Evolutionary conservation across 2,797 vertebrate genomes (phyloP), one percentile per base, ranked within the genome.

Genomic region (Meda fulgida): DNA sequence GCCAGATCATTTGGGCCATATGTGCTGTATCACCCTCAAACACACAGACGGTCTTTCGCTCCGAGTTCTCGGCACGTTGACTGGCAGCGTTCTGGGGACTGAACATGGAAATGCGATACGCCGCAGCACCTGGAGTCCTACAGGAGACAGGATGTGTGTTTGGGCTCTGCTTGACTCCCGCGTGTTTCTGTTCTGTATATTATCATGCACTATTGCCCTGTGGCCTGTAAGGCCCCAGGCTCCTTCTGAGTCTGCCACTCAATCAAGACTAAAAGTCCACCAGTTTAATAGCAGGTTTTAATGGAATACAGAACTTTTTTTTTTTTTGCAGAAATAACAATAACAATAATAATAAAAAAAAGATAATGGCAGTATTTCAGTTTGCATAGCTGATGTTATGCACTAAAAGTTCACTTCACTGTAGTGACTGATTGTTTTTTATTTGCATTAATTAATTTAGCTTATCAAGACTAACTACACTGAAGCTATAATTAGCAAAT

Each of bases 141-240:
- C 87, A 88, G 88, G 67, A 88, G 88, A 89, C 88, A 89, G 90
- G 90, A 91, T 87, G 88, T 89, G 85, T 84, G 88, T 88, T 86
- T 87, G 85, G 86, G 65, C 53, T 87, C 78, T 83, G 82, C 70
- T 81, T 18, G 84, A 86, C 87, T 85, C 83, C 77, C 55, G 87
- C 26, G 11, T 82, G 78, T 84, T 87, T 86, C 81, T 84, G 46
- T 76, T 84, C 66, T 70, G 75, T 84, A 79, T 84, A 79, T 84
- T 78, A 78, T 84, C 83, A 58, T 84, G 83, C 83, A 84, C 83
- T 84, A 60, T 79, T 84, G 83, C 65, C 83, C 82, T 69, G 63
- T 40, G 73, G 46, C 65, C 82, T 65, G 26, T 26, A 43, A 67
- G 34, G 73, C 66, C 75, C 75, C 75, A 38, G 51, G 66, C 66